A percentile compares a stretch with the other conserved stretches of the same genome.
These are phyloP conservation scores for Liasis olivaceus DNA, from an alignment of 2,797 vertebrate species.

Conservation along the genomic window DNA sequence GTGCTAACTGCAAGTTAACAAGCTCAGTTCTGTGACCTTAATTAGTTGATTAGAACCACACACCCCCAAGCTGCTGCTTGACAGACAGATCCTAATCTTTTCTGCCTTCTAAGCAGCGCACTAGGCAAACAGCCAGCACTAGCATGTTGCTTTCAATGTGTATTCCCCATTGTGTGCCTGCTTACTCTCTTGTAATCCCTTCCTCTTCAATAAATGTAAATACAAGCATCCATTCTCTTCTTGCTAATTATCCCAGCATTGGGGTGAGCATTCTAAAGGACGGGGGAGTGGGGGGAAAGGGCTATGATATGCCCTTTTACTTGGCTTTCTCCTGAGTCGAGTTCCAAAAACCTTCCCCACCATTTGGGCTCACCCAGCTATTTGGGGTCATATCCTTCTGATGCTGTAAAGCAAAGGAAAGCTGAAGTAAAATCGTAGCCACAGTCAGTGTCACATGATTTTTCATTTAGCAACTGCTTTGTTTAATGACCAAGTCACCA, in stretches of 20 bases:
- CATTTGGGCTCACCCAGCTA: neutral
- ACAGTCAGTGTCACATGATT: no score
- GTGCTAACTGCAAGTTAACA: neutral
- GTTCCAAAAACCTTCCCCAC: neutral
- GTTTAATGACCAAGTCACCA: no score
- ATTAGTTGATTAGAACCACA: neutral
- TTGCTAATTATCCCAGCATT: neutral
- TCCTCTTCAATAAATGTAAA: neutral
- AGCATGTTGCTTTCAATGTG: neutral
- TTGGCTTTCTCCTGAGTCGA: neutral
- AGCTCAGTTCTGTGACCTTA: neutral
- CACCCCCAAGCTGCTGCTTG: neutral
- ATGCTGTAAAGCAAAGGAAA: no score
- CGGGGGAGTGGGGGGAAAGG: neutral
- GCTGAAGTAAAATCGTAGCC: neutral
- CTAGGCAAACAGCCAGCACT: neutral
- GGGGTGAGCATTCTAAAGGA: neutral
- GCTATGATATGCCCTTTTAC: neutral
- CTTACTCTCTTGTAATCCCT: neutral
- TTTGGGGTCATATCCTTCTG: neutral
- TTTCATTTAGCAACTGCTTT: no score
- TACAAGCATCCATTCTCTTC: neutral
- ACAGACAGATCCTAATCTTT: neutral
- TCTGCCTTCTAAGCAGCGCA: neutral
- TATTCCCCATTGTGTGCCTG: neutral